Conservation (phyloP, 2,888 invertebrate species). For the Pogonocherus hispidulus region DNA sequence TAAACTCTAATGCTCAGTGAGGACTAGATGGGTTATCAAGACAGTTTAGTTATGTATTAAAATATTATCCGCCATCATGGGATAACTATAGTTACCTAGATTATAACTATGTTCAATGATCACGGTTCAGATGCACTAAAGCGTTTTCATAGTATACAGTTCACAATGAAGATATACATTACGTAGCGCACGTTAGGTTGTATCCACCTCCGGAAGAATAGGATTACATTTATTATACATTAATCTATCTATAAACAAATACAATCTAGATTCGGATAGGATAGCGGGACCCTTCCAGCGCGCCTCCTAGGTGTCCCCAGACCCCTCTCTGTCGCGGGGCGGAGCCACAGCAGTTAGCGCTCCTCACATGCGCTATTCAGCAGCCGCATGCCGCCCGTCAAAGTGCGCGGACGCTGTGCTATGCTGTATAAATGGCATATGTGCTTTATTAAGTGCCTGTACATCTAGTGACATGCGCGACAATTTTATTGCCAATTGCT, state of each 20-base stretch:
- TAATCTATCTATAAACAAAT: slow-evolving; percentile 54
- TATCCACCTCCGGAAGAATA: slow-evolving; percentile 30
- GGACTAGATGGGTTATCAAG: too few species aligned
- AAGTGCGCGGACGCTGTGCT: slow-evolving; percentile 63
- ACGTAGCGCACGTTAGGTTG: not conserved
- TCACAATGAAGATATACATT: slow-evolving; percentile 18
- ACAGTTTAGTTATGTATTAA: too few species aligned
- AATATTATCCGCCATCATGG: too few species aligned
- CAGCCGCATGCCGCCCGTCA: slow-evolving; percentile 62
- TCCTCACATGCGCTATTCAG: slow-evolving; percentile 61
- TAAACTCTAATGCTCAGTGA: too few species aligned
- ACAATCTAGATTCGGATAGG: slow-evolving; percentile 61
- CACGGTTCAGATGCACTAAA: too few species aligned
- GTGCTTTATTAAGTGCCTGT: slow-evolving; percentile 44
- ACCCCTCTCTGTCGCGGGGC: slow-evolving; percentile 59
- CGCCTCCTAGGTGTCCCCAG: slow-evolving; percentile 55
- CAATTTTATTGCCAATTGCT: slow-evolving; percentile 48
- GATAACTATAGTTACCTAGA: too few species aligned
- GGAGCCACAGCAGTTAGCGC: slow-evolving; percentile 56
- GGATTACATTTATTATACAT: slow-evolving; percentile 39
- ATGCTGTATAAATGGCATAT: slow-evolving; percentile 39
- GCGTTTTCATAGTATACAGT: too few species aligned
- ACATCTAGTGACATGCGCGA: slow-evolving; percentile 57
- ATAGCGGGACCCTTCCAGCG: slow-evolving; percentile 58
- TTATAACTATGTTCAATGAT: too few species aligned